phyloP scores from a whole-genome alignment of 1,140 invertebrate species.

The Paraescarpia echinospica region DNA sequence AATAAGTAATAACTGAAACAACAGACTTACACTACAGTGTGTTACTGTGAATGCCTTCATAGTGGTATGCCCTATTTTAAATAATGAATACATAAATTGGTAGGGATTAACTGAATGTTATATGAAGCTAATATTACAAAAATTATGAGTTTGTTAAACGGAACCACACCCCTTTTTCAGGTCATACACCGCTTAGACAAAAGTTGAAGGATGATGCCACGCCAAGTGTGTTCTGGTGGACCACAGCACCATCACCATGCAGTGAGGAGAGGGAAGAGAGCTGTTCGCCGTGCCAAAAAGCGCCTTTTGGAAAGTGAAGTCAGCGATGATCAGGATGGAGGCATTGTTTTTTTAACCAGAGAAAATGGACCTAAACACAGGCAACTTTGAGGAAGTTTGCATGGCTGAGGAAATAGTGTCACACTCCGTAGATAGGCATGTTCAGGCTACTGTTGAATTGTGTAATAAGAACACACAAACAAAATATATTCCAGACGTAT shows the following conservation, averaged over 20 bases:
- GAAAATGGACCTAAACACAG: neutral
- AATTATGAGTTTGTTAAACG: neutral
- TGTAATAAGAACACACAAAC: too few species aligned
- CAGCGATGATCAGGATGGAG: neutral
- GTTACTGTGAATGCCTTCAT: too few species aligned
- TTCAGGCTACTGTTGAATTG: neutral
- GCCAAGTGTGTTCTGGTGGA: neutral
- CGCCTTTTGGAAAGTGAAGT: neutral
- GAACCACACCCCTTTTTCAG: neutral
- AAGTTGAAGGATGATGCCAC: neutral
- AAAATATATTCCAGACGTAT: too few species aligned
- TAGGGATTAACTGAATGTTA: too few species aligned
- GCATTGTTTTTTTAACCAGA: neutral
- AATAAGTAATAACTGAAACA: too few species aligned
- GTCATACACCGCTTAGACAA: neutral
- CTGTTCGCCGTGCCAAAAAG: neutral
- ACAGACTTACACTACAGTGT: too few species aligned
- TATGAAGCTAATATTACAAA: neutral
- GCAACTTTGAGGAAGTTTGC: neutral
- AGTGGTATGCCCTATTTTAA: too few species aligned
- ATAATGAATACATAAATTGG: too few species aligned
- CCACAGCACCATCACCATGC: neutral
- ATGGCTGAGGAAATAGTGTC: too few species aligned
- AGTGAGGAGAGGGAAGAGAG: slow-evolving; percentile 14
- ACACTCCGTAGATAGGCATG: too few species aligned